A percentile compares a stretch with the other conserved stretches of the same genome.
Conservation (phyloP, 2,113 vertebrate species). For the Scortum barcoo region DNA sequence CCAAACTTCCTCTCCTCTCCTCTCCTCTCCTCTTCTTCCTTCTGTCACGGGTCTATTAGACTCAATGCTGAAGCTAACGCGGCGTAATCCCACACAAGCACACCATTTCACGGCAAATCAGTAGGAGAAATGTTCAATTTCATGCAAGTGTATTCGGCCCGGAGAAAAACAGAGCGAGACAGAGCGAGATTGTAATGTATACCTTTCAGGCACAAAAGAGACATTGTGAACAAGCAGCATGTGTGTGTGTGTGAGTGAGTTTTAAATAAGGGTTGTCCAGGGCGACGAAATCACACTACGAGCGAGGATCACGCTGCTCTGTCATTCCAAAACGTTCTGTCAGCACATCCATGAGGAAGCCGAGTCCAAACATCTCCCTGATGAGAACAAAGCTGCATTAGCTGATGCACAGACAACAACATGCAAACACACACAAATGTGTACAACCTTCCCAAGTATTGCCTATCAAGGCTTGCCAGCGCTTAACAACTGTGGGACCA, state of each 20-base stretch:
- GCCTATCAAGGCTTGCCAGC: conserved; percentile 19
- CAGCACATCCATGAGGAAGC: conserved; percentile 33
- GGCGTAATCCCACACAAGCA: conserved; percentile 79
- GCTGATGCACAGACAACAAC: conserved; percentile 18
- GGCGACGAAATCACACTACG: neutral
- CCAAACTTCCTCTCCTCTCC: conserved; percentile 34
- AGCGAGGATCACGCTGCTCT: conserved; percentile 26
- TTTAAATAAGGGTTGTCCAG: conserved; percentile 12
- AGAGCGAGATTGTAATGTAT: conserved; percentile 26
- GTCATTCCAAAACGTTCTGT: conserved; percentile 60
- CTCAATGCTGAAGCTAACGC: conserved; percentile 60
- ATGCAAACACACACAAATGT: conserved; percentile 31
- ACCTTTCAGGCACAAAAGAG: conserved; percentile 20
- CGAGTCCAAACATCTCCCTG: conserved; percentile 8
- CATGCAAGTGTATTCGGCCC: conserved; percentile 70
- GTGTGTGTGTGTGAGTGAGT: conserved; percentile 12
- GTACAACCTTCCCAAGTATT: neutral
- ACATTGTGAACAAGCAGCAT: conserved; percentile 14
- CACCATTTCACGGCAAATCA: conserved; percentile 84
- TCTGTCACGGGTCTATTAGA: conserved; percentile 56
- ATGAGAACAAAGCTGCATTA: conserved; percentile 54
- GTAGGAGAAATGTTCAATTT: conserved; percentile 81
- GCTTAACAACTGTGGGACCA: conserved; percentile 36
- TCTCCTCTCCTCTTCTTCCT: conserved; percentile 16
- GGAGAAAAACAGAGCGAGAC: conserved; percentile 62